A percentile compares a stretch with the other conserved stretches of the same genome.
phyloP scores from a whole-genome alignment of 1,140 invertebrate species.

The Medauroidea extradentata region DNA sequence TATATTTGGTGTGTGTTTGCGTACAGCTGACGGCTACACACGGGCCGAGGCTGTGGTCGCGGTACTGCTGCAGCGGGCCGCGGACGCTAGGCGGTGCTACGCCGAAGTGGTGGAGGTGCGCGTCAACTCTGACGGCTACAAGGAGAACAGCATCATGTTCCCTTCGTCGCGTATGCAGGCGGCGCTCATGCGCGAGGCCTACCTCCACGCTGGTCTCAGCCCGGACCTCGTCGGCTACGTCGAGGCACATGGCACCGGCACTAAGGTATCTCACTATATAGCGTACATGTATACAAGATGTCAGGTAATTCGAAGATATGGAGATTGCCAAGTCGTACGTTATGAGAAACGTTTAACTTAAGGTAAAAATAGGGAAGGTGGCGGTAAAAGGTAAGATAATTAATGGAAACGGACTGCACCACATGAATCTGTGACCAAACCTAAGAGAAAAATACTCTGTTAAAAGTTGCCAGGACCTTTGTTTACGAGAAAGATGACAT shows the following conservation, averaged over 20 bases:
- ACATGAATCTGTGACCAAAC: too few species aligned
- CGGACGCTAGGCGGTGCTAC: slow-evolving; percentile 54
- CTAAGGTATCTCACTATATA: slow-evolving; percentile 40
- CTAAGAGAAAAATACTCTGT: too few species aligned
- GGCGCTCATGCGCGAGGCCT: slow-evolving; percentile 49
- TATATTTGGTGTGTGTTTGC: too few species aligned
- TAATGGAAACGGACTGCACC: too few species aligned
- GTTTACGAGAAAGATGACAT: too few species aligned
- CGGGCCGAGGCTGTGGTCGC: slow-evolving; percentile 58
- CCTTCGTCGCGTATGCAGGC: slow-evolving; percentile 52
- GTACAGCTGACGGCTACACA: slow-evolving; percentile 56
- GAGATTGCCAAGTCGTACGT: too few species aligned
- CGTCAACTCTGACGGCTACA: slow-evolving; percentile 53
- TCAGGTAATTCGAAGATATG: too few species aligned
- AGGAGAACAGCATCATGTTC: slow-evolving; percentile 51
- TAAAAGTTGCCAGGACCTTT: too few species aligned
- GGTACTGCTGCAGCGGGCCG: slow-evolving; percentile 53
- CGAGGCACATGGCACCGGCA: slow-evolving; percentile 63
- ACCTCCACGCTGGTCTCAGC: slow-evolving; percentile 48
- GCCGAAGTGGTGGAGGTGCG: slow-evolving; percentile 52
- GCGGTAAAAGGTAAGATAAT: too few species aligned
- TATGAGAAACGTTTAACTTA: too few species aligned
- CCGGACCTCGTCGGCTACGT: slow-evolving; percentile 52
- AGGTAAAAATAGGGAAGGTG: too few species aligned
- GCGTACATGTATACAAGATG: too few species aligned